Percentiles rank a stretch among this genome's conserved stretches.
Conservation (phyloP, 2,888 invertebrate genomes). For the Nemotelus nigrinus region DNA sequence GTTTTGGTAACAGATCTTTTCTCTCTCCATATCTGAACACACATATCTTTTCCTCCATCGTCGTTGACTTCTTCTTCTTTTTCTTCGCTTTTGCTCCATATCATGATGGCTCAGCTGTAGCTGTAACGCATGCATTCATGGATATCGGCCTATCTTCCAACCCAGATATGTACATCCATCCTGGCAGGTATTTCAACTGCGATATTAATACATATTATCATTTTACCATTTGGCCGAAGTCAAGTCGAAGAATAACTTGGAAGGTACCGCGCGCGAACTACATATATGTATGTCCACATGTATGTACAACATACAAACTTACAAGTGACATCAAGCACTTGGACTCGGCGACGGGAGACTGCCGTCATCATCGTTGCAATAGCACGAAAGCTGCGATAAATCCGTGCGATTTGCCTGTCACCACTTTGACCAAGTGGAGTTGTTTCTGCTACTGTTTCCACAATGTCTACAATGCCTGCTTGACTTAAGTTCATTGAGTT, state of each 20-base stretch:
- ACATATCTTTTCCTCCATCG: no score
- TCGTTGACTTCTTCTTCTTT: no score
- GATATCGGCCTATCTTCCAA: no score
- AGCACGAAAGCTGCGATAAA: slow-evolving; percentile 44
- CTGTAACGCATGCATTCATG: not conserved
- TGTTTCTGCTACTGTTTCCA: slow-evolving; percentile 42
- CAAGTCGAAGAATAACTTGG: not conserved
- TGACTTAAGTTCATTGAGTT: no score
- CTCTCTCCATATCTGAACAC: no score
- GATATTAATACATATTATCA: not conserved
- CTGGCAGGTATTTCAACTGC: not conserved
- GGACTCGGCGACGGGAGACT: not conserved
- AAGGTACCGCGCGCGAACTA: not conserved
- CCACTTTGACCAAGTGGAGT: slow-evolving; percentile 43
- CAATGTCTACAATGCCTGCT: slow-evolving; percentile 25
- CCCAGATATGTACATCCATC: not conserved
- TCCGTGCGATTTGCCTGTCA: slow-evolving; percentile 45
- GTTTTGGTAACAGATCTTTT: slow-evolving; percentile 33
- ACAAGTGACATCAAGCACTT: not conserved
- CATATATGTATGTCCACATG: no score
- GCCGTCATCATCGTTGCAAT: slow-evolving; percentile 18
- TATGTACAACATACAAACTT: no score
- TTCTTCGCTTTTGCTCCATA: no score
- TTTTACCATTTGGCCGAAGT: slow-evolving; percentile 21
- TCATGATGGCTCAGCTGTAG: not conserved